phyloP scores from a whole-genome alignment of 2,888 invertebrate species.

The Leptinotarsa juncta region DNA sequence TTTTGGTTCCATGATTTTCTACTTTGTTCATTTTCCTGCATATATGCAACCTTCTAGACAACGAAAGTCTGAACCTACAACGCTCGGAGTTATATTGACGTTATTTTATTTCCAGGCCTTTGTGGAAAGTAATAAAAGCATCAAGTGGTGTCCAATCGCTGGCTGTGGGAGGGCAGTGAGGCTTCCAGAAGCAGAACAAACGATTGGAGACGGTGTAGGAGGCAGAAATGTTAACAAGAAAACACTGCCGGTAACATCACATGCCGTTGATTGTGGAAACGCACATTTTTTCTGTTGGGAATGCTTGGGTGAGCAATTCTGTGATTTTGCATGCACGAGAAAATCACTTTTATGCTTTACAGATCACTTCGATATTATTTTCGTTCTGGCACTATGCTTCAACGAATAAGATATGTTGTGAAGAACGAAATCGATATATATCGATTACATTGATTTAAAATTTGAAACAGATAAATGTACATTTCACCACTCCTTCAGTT shows the following conservation, averaged over 20 bases:
- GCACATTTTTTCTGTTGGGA: constrained; percentile 79
- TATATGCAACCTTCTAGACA: no score
- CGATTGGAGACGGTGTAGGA: constrained; percentile 45
- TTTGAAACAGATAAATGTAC: no score
- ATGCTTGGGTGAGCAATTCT: constrained; percentile 61
- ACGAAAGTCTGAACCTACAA: no score
- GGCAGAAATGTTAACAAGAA: constrained; percentile 53
- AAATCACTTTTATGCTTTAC: neutral
- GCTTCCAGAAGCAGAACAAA: constrained; percentile 70
- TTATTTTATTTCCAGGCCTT: constrained; percentile 68
- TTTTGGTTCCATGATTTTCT: no score
- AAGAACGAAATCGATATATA: neutral
- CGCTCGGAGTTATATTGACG: neutral
- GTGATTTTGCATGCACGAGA: neutral
- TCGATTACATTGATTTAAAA: no score
- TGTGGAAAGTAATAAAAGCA: constrained; percentile 76
- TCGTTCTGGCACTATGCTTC: neutral
- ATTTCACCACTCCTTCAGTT: no score
- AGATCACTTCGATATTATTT: neutral
- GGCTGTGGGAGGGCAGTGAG: constrained; percentile 76
- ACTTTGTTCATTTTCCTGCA: no score
- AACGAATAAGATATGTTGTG: neutral
- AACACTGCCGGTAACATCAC: constrained; percentile 65
- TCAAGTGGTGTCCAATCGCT: constrained; percentile 78
- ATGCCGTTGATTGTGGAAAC: constrained; percentile 78